phyloP scores from a whole-genome alignment of 2,888 invertebrate genomes.

The Mimachlamys varia region DNA sequence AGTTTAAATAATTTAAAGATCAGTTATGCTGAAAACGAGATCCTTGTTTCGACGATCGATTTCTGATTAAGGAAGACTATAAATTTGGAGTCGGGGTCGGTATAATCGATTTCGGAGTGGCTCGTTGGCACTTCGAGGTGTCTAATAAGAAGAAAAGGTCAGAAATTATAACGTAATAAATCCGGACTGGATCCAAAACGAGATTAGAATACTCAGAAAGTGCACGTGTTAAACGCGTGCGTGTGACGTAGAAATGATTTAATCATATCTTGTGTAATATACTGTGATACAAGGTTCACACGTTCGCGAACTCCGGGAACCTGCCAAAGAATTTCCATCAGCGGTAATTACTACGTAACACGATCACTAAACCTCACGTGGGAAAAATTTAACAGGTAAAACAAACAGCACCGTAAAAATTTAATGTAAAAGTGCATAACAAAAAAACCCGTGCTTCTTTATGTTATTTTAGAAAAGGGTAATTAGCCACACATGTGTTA shows the following conservation, averaged over 20 bases:
- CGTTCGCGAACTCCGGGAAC: constrained; percentile 23
- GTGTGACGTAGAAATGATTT: constrained; percentile 22
- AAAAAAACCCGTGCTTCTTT: not conserved
- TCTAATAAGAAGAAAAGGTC: constrained; percentile 30
- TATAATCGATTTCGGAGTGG: constrained; percentile 4
- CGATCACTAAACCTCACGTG: not conserved
- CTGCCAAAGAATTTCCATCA: constrained; percentile 22
- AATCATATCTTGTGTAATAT: not conserved
- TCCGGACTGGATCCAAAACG: not conserved
- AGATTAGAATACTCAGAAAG: constrained; percentile 2
- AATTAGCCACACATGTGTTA: not conserved
- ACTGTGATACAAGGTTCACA: not conserved
- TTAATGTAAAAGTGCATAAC: not conserved
- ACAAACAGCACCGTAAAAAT: not conserved
- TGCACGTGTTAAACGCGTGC: constrained; percentile 6
- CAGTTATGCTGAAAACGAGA: constrained; percentile 24
- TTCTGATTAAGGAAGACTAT: constrained; percentile 32
- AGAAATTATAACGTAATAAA: constrained; percentile 36
- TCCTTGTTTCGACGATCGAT: constrained; percentile 14
- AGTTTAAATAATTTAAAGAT: constrained; percentile 36
- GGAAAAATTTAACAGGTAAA: not conserved
- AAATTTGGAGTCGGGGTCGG: constrained; percentile 19
- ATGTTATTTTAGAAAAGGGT: not conserved
- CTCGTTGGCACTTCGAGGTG: constrained; percentile 17
- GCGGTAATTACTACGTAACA: not conserved